These are phyloP conservation scores for Acromyrmex heyeri DNA, from an alignment of 1,140 invertebrate species.

Conservation along the genomic window DNA sequence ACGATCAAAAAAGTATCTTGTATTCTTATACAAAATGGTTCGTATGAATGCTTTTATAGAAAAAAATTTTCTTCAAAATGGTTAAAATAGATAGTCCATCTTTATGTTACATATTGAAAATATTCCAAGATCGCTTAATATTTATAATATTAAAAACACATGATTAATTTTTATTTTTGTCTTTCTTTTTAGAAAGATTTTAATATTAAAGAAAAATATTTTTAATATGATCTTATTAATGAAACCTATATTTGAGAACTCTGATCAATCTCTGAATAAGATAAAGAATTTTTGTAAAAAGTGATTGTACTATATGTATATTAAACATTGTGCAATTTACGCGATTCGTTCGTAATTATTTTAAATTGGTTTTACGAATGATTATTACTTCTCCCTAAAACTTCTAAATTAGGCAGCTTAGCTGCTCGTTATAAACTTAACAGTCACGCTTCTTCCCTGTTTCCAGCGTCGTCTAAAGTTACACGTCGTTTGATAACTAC, in stretches of 20 bases:
- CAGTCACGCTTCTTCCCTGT: background rate
- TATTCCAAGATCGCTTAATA: background rate
- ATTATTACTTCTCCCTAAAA: background rate
- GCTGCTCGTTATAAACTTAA: slow-evolving; percentile 8
- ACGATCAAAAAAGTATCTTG: background rate
- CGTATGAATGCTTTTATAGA: background rate
- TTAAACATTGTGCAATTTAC: background rate
- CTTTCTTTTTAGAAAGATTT: background rate
- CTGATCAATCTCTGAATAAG: background rate
- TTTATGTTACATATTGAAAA: background rate
- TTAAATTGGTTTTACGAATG: background rate
- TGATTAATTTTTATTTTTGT: background rate
- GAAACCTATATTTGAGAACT: background rate
- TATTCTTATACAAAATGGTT: background rate
- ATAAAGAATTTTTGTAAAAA: background rate
- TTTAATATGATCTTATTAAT: background rate
- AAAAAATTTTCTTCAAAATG: slow-evolving; percentile 5
- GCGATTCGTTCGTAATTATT: background rate
- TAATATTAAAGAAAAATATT: slow-evolving; percentile 4
- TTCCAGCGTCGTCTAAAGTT: slow-evolving; percentile 16
- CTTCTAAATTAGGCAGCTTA: slow-evolving; percentile 19
- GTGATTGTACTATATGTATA: background rate
- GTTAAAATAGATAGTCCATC: background rate
- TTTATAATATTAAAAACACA: background rate
- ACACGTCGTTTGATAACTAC: background rate